Evolutionary conservation across 2,797 vertebrate genomes (phyloP), one percentile per base, ranked within the genome.

Genomic region (Melanotaenia trifasciata): DNA sequence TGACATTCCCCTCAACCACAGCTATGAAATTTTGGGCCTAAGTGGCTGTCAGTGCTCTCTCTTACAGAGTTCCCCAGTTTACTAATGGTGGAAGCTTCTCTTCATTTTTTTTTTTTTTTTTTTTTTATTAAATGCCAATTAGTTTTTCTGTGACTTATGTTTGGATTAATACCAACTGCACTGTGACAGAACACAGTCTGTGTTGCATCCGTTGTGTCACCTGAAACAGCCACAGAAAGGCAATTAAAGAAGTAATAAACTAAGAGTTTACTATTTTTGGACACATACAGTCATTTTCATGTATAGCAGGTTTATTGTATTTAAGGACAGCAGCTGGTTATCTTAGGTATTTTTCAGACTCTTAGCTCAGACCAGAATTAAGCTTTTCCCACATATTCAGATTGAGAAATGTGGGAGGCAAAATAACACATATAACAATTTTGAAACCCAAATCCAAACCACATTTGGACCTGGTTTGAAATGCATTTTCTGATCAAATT

Each of bases 1-100:
- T 61, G 64, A 72, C 64, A 58, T 67, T 78, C n/a, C 18, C 50
- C 10, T 69, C 20, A 68, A 78, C 64, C 74, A 76, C 61, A 66
- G 32, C 40, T 62, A 63, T 61, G 26, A 64, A 1, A 13, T 63
- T 67, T 61, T 64, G 43, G 54, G 56, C 74, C 33, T 72, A 65
- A 70, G 20, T 47, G 38, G n/a, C 11, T 13, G 22, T 64, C 2
- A 5, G 40, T 74, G 33, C 36, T 68, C 61, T 16, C 54, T 71
- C 24, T 38, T 53, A 58, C 33, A 70, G 28, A 64, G 10, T 18
- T 62, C 3, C 53, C 70, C 50, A 54, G 16, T 70, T 47, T 68
- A 60, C n/a, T 58, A 16, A 50, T 59, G 20, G 35, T 64, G 40
- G 61, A n/a, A 61, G 6, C 7, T 58, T 43, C 1, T 71, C 50